phyloP scores from a whole-genome alignment of 2,113 vertebrate genomes.

The Phalacrocorax brasilianus region DNA sequence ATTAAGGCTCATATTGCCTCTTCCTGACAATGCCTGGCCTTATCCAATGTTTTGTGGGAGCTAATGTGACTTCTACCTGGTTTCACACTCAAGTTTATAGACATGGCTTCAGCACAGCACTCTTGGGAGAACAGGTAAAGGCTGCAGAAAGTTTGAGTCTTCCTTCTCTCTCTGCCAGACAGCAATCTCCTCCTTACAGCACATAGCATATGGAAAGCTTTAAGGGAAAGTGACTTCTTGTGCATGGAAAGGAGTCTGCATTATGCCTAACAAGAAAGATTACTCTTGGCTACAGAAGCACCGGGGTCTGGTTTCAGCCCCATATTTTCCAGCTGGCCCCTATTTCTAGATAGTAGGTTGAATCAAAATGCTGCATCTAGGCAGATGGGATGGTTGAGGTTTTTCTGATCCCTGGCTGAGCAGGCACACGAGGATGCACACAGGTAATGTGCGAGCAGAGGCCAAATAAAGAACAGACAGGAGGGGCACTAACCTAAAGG shows the following conservation, averaged over 20 bases:
- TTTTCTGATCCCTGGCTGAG: not conserved
- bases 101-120: not conserved
- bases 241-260: not conserved
- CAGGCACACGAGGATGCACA: not conserved
- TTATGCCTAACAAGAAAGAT: not conserved
- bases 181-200: not conserved
- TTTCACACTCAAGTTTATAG: not conserved
- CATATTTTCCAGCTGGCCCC: not conserved
- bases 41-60: not conserved
- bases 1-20: not conserved
- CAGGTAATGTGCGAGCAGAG: not conserved
- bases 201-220: not conserved
- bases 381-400: not conserved
- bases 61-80: rapidly evolving
- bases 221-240: not conserved
- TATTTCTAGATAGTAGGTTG: not conserved
- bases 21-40: not conserved
- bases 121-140: not conserved
- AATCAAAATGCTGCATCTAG: not conserved
- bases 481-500: slow-evolving; percentile 11
- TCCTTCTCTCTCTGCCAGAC: not conserved
- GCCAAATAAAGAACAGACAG: slow-evolving; percentile 40
- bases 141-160: not conserved
- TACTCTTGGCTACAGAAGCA: not conserved
- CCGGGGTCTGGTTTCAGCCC: not conserved